Evolutionary conservation across 2,888 invertebrate species (phyloP), one percentile per base, ranked within the genome.

Genomic region (Drosophila infuscata): DNA sequence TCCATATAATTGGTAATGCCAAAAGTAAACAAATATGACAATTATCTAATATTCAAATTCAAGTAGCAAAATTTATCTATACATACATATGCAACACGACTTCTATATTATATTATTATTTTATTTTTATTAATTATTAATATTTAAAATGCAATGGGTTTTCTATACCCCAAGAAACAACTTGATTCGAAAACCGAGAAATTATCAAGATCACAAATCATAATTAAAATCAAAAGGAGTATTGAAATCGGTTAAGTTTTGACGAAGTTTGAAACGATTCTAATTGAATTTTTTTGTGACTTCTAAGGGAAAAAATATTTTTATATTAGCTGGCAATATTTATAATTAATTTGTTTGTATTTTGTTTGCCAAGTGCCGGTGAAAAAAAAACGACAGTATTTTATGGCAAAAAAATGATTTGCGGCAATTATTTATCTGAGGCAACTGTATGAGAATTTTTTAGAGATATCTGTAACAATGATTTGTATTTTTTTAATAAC

Each of bases 391-490:
- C 17, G 51, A 61, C 54, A 76, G 57, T 66, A 74, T 70, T 83
- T 71, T 70, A 86, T 66, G 81, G 83, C 74, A 80, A 74, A 63
- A 83, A 86, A 86, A 90, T 83, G 72, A 74, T 53, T 60, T 74
- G 46, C 52, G 58, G 12, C 35, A 25, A 41, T 30, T 32, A 5
- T 20, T 15, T 20, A 11, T 1, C 61, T 35, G 60, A 25, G 33
- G 4, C 20, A 41, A 53, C 46, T 64, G 30, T 48, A 36, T 56
- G 25, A 25, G 25, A 25, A 38, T 52, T 67, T 70, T 65, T 70
- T 60, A 59, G 57, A 52, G 49, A 35, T 51, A 20, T 61, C 62
- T 36, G 30, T 46, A 57, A 3, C 30, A 58, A 30, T 60, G 51
- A n/a, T 3, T 51, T 51, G 33, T 36, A 5, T 30, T 30, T 30